Percentiles rank a stretch among this genome's conserved stretches.
These are phyloP conservation scores for Lagorchestes hirsutus DNA, from an alignment of 2,797 vertebrate species.

Conservation along the genomic window DNA sequence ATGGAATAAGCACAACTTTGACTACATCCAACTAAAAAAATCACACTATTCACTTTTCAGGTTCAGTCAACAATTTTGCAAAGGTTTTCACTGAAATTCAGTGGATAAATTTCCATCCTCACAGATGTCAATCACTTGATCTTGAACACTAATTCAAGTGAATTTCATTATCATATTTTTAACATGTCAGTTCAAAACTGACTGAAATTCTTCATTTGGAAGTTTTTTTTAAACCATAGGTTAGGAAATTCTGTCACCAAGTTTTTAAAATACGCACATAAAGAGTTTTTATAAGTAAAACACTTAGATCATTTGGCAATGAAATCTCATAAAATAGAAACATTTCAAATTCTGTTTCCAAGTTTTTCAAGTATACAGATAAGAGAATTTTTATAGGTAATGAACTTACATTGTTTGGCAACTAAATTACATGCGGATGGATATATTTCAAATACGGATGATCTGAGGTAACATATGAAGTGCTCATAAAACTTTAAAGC, in stretches of 20 bases:
- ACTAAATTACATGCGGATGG: not conserved
- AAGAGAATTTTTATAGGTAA: not conserved
- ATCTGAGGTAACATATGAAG: not conserved
- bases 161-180: not conserved
- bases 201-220: not conserved
- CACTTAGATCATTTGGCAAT: not conserved
- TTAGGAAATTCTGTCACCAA: not conserved
- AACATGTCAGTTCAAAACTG: not conserved
- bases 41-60: not conserved
- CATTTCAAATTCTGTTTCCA: not conserved
- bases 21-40: not conserved
- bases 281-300: not conserved
- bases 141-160: not conserved
- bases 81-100: not conserved
- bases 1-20: not conserved
- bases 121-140: not conserved
- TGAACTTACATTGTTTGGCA: not conserved
- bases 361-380: not conserved
- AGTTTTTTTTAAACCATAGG: not conserved
- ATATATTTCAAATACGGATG: not conserved
- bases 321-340: not conserved
- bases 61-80: not conserved
- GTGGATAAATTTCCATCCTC: not conserved
- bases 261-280: not conserved
- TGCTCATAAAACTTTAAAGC: not conserved